Evolutionary conservation across 2,888 invertebrate genomes (phyloP).

Genomic region (Orthonychiurus folsomi): DNA sequence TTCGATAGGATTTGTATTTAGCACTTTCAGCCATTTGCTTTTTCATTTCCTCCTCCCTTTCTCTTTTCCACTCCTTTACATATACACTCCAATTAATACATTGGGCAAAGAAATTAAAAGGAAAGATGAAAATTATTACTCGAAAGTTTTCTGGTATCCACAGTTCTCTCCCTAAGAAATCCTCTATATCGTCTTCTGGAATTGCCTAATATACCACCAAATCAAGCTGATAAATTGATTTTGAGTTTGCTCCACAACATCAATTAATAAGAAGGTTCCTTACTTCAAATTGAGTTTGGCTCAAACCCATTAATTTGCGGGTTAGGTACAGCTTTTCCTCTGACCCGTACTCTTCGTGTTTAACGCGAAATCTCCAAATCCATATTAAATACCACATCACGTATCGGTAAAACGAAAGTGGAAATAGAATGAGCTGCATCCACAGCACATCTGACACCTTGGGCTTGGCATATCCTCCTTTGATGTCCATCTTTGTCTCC

Average conservation of each 20-base stretch:
- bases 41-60: conserved; percentile 75
- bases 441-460: conserved; percentile 66
- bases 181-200: conserved; percentile 63
- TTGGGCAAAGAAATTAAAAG: too few relatives aligned
- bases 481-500: conserved; percentile 86
- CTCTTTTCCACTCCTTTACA: conserved; percentile 59
- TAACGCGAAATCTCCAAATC: conserved; percentile 69
- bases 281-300: conserved; percentile 49
- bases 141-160: conserved; percentile 74
- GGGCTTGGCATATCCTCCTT: conserved; percentile 84
- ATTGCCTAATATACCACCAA: conserved; percentile 47
- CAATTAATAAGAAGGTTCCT: too few relatives aligned
- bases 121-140: too few relatives aligned
- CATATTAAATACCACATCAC: conserved; percentile 67
- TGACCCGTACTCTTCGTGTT: conserved; percentile 64
- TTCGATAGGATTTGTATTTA: conserved; percentile 75
- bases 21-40: conserved; percentile 76
- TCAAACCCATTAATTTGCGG: conserved; percentile 60
- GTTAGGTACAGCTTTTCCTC: conserved; percentile 80
- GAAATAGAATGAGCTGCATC: conserved; percentile 70
- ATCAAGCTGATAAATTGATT: conserved; percentile 3
- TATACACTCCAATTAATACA: too few relatives aligned
- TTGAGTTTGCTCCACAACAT: background rate
- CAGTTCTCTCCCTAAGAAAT: conserved; percentile 63
- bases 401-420: conserved; percentile 62